Percentiles rank a stretch among this genome's conserved stretches.
Conservation (phyloP, 2,888 invertebrate species). For the Hyles lineata region DNA sequence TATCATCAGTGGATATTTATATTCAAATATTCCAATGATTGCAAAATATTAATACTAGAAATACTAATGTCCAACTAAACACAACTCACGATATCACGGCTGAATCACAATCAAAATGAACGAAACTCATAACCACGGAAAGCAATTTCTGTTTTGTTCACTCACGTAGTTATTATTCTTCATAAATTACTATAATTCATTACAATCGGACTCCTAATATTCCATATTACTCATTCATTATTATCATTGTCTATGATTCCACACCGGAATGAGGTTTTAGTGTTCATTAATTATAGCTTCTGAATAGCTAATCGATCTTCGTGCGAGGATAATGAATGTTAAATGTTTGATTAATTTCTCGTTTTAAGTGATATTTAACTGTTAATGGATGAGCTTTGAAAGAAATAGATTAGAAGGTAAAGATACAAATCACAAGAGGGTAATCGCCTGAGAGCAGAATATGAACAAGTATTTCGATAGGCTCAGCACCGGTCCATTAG, state of each 20-base stretch:
- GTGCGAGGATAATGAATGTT: background rate
- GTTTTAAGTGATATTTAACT: background rate
- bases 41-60: no score
- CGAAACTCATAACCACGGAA: background rate
- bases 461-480: no score
- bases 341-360: background rate
- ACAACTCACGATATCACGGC: no score
- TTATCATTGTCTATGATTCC: background rate
- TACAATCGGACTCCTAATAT: conserved; percentile 15
- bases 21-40: no score
- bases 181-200: conserved; percentile 6
- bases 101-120: background rate
- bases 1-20: no score
- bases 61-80: no score
- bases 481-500: no score
- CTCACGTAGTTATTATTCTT: background rate
- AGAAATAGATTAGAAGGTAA: no score
- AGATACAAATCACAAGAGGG: no score
- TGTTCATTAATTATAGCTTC: conserved; percentile 27
- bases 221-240: conserved; percentile 24
- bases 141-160: background rate
- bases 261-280: conserved; percentile 8
- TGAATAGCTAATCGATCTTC: background rate
- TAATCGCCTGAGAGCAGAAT: no score
- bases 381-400: no score